Evolutionary conservation across 2,888 invertebrate species (phyloP), one percentile per base, ranked within the genome.

Genomic region (Cremastinae sp.): DNA sequence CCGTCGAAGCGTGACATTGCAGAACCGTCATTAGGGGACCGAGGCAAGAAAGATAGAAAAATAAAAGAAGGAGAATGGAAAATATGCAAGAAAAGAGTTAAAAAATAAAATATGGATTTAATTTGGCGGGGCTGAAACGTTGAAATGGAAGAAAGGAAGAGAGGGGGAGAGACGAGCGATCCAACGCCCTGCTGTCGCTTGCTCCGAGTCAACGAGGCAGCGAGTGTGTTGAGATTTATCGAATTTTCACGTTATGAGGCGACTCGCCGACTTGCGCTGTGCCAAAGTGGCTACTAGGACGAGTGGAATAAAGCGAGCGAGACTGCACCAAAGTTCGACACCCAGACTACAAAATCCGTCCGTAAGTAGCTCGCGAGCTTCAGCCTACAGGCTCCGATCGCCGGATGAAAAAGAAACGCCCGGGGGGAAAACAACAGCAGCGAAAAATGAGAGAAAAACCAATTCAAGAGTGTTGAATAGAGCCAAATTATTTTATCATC

Each of bases 141-240:
- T 10, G 43, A 4, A 7, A 47, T 45, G n/a, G 1, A n/a, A 14
- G 36, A 43, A 53, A 1, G 22, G 28, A 12, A 38, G 10, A 58
- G 28, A 22, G 0, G 51, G 5, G 16, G n/a, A 54, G 10, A 20
- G 12, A 34, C n/a, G n/a, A n/a, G n/a, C n/a, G 12, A 34, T 12
- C 20, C 18, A 16, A 8, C 5, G 16, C 10, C 18, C 36, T 16
- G 12, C 47, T n/a, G n/a, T 9, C 47, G 64, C 59, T 9, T 41
- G 58, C 45, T 64, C 38, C 41, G 18, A 54, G 69, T 53, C 68
- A 20, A 49, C 59, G 34, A 20, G 53, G 43, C 64, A 58, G 28
- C n/a, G n/a, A n/a, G n/a, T n/a, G n/a, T 54, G n/a, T 61, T 38
- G 49, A 65, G 76, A 73, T 73, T 76, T 76, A 76, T 76, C 73